Percentiles rank a stretch among this genome's conserved stretches.
Conservation (phyloP, 2,888 invertebrate species). For the Thelaira solivaga region DNA sequence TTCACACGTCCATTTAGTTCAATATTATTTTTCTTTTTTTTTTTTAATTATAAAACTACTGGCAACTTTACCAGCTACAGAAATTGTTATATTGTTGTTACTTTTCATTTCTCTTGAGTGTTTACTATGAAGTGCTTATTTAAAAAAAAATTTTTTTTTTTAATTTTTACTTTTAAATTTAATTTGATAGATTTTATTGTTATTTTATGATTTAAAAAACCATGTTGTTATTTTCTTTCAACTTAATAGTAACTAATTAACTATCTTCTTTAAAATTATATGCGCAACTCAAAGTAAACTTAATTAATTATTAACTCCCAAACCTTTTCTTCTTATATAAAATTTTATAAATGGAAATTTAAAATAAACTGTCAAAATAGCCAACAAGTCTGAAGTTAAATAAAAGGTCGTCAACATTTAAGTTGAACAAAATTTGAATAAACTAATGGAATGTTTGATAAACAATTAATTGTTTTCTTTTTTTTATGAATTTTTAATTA, state of each 20-base stretch:
- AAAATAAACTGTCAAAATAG: constrained; percentile 8
- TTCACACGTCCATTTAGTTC: too few relatives aligned
- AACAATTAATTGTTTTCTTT: too few relatives aligned
- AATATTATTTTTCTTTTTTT: too few relatives aligned
- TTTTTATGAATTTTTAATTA: too few relatives aligned
- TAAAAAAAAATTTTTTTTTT: too few relatives aligned
- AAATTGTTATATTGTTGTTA: too few relatives aligned
- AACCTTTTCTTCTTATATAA: background rate
- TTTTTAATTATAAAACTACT: too few relatives aligned
- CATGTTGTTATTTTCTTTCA: background rate
- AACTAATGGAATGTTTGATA: background rate
- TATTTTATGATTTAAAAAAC: background rate
- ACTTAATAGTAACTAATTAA: constrained; percentile 32
- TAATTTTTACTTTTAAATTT: background rate
- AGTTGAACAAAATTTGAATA: background rate
- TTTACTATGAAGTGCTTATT: too few relatives aligned
- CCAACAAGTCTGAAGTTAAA: background rate
- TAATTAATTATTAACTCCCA: constrained; percentile 26
- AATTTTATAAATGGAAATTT: constrained; percentile 5
- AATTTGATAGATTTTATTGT: background rate
- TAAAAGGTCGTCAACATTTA: constrained; percentile 33
- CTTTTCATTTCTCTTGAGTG: too few relatives aligned
- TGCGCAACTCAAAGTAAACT: constrained; percentile 27
- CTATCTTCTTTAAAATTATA: constrained; percentile 3
- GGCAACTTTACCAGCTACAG: background rate